Evolutionary conservation across 2,113 vertebrate genomes (phyloP), one percentile per base, ranked within the genome.

Genomic region (Gambusia affinis): DNA sequence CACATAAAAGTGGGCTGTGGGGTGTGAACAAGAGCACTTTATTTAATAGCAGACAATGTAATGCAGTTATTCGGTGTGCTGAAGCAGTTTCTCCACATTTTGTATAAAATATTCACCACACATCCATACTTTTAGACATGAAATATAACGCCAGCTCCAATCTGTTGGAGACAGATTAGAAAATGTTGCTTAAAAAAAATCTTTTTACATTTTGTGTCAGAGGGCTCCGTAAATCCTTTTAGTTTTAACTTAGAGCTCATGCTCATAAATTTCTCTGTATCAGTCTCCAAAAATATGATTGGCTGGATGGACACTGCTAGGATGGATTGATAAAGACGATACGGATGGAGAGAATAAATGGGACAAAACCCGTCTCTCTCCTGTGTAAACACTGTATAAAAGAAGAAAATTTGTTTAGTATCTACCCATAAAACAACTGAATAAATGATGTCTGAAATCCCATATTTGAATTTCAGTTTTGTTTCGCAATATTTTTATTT

Each of bases 1-100:
- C 80, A 75, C 72, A 84, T 28, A 78, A 70, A 81, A 85, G 71
- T 63, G 61, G 60, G 57, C 27, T 65, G 37, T 64, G 64, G 68
- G 76, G 67, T 79, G 65, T 67, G 71, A 85, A 79, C 47, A 78
- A 24, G 27, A 70, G 71, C 54, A 29, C 29, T 73, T 84, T 66
- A 60, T 47, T 63, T 66, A 44, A 82, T 33, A 70, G 73, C 24
- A 42, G 37, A 19, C 73, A 71, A 66, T n/a, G 30, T 10, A 71
- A 64, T n/a, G 30, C 7, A 70, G 29, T 75, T 39, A 70, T 75
- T 47, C 30, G 35, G 61, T 68, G 24, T 24, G 28, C 54, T 67
- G 6, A 28, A 44, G 24, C 39, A 24, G n/a, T 12, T 0, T 60
- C 22, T 24, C 29, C 62, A 54, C 42, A 42, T 39, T 81, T 60